A percentile compares a stretch with the other conserved stretches of the same genome.
Evolutionary conservation across 2,113 vertebrate species (phyloP).

Genomic region (Coryphaenoides rupestris): DNA sequence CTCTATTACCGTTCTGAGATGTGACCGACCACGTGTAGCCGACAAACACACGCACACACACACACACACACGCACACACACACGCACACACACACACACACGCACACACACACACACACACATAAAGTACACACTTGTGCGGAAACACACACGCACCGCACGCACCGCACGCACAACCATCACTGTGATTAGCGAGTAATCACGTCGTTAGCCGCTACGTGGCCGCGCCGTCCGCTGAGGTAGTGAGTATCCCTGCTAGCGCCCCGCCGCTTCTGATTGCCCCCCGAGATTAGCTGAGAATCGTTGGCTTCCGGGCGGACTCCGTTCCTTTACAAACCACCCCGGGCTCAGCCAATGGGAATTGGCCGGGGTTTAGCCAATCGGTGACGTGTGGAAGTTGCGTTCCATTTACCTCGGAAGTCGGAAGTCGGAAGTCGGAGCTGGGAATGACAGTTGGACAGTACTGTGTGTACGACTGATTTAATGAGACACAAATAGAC

Average conservation of each 20-base stretch:
- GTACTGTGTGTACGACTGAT: too few relatives aligned
- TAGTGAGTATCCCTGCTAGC: conserved; percentile 57
- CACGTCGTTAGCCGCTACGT: conserved; percentile 57
- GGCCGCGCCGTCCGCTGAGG: conserved; percentile 51
- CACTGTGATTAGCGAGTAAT: conserved; percentile 69
- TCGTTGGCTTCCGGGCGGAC: conserved; percentile 57
- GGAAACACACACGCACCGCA: neutral
- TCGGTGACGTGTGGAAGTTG: too few relatives aligned
- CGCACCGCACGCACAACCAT: conserved; percentile 6
- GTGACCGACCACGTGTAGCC: conserved; percentile 44
- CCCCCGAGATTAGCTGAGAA: conserved; percentile 60
- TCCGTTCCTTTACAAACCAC: conserved; percentile 63
- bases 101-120: conserved; percentile 14
- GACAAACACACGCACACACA: conserved; percentile 23
- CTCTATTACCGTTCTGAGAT: conserved; percentile 63
- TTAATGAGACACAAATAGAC: too few relatives aligned
- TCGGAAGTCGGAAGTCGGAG: too few relatives aligned
- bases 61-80: conserved; percentile 26
- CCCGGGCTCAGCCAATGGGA: conserved; percentile 38
- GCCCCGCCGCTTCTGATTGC: conserved; percentile 62
- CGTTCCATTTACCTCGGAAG: too few relatives aligned
- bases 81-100: conserved; percentile 24
- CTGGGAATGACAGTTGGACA: too few relatives aligned
- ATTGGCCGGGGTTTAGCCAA: conserved; percentile 7
- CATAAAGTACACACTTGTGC: neutral